Conservation (phyloP, 2,797 vertebrate species). For the Aldrovandia affinis region DNA sequence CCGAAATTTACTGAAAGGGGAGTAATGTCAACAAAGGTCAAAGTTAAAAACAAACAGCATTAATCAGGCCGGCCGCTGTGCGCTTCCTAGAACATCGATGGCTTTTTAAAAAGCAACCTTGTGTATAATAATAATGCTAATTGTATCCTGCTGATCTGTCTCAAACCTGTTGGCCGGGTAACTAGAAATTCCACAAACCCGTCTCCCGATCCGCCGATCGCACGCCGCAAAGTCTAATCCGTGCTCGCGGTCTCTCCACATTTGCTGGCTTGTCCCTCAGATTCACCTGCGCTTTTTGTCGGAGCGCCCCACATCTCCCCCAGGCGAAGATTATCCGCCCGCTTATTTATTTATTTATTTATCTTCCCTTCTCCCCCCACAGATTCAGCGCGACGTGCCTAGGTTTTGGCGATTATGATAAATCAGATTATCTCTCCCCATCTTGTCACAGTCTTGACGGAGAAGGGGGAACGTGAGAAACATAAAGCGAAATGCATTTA, state of each 20-base stretch:
- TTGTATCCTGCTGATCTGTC: background rate
- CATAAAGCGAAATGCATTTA: constrained; percentile 76
- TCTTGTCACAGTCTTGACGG: constrained; percentile 76
- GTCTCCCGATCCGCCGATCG: background rate
- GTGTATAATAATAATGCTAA: background rate
- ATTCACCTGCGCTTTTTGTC: constrained; percentile 2
- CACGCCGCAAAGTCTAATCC: background rate
- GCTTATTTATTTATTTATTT: constrained; percentile 1
- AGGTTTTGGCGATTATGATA: constrained; percentile 79
- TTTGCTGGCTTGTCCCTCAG: background rate
- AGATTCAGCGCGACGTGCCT: constrained; percentile 65
- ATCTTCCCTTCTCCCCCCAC: constrained; percentile 66
- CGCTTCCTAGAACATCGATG: background rate
- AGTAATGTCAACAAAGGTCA: background rate
- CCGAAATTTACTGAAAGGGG: background rate
- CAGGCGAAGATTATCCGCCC: background rate
- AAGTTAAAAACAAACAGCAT: background rate
- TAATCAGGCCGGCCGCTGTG: too few species aligned
- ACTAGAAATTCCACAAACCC: background rate
- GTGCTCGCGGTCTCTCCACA: background rate
- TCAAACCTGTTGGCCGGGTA: background rate
- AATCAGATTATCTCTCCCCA: constrained; percentile 78
- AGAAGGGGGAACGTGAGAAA: constrained; percentile 74
- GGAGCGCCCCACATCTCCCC: background rate
- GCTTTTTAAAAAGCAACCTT: background rate